phyloP scores from a whole-genome alignment of 2,888 invertebrate genomes.

The Mimumesa dahlbomi region DNA sequence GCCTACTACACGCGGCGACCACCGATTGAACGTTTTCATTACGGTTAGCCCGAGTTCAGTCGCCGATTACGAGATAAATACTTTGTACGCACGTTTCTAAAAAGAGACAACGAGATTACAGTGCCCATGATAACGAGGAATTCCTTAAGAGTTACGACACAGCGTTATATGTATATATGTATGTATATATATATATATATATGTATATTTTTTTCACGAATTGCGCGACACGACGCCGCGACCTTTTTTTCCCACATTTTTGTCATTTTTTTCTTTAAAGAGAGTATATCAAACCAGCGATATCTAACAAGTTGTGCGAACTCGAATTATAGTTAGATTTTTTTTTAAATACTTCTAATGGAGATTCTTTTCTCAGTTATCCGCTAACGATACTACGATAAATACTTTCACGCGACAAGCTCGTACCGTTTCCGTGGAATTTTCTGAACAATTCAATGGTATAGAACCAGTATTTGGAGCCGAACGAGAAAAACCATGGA shows the following conservation, averaged over 20 bases:
- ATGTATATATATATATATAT: background rate
- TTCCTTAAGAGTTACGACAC: background rate
- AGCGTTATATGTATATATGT: background rate
- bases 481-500: too few species aligned
- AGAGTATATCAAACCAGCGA: constrained; percentile 37
- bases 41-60: constrained; percentile 49
- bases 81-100: constrained; percentile 26
- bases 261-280: background rate
- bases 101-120: constrained; percentile 13
- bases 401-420: constrained; percentile 46
- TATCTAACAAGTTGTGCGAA: constrained; percentile 34
- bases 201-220: background rate
- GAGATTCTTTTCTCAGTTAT: constrained; percentile 26
- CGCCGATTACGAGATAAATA: constrained; percentile 46
- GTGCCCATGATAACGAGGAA: constrained; percentile 12
- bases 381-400: constrained; percentile 37
- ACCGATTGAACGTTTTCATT: constrained; percentile 51
- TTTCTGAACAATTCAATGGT: background rate
- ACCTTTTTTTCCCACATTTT: background rate
- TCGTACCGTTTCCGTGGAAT: background rate
- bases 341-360: constrained; percentile 25
- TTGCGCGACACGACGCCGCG: background rate
- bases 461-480: too few species aligned
- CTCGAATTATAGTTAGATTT: constrained; percentile 24
- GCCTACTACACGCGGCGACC: constrained; percentile 71